Percentiles rank a stretch among this genome's conserved stretches.
Conservation (phyloP, 2,113 vertebrate species). For the Nerophis lumbriciformis region DNA sequence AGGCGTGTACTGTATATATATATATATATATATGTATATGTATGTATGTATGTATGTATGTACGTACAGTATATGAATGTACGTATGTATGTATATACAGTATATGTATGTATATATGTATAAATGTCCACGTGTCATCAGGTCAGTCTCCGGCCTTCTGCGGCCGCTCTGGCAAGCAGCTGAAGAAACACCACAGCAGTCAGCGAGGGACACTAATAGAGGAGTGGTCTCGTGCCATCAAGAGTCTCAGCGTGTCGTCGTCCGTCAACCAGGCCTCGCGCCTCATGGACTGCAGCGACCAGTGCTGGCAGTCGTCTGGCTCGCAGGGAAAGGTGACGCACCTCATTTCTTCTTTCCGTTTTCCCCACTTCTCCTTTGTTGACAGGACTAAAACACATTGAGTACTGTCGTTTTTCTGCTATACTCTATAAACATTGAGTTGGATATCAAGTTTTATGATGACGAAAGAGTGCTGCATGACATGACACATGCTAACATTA, state of each 20-base stretch:
- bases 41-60: accelerated
- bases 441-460: too few species aligned
- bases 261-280: conserved; percentile 91
- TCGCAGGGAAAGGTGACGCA: conserved; percentile 89
- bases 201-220: conserved; percentile 92
- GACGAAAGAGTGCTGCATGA: too few species aligned
- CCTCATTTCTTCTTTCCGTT: too few species aligned
- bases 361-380: too few species aligned
- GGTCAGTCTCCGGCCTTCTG: conserved; percentile 85
- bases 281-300: conserved; percentile 89
- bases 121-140: conserved; percentile 11
- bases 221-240: conserved; percentile 94
- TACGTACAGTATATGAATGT: neutral
- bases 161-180: conserved; percentile 92
- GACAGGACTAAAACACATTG: too few species aligned
- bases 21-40: too few species aligned
- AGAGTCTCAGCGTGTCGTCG: conserved; percentile 88
- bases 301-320: conserved; percentile 97
- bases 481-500: too few species aligned
- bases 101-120: neutral
- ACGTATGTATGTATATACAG: too few species aligned
- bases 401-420: too few species aligned
- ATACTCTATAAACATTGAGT: too few species aligned
- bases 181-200: conserved; percentile 84
- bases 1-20: too few species aligned